Base-by-base conservation (phyloP, 2,888 invertebrate species). In the Drosophila nigricruria region DNA sequence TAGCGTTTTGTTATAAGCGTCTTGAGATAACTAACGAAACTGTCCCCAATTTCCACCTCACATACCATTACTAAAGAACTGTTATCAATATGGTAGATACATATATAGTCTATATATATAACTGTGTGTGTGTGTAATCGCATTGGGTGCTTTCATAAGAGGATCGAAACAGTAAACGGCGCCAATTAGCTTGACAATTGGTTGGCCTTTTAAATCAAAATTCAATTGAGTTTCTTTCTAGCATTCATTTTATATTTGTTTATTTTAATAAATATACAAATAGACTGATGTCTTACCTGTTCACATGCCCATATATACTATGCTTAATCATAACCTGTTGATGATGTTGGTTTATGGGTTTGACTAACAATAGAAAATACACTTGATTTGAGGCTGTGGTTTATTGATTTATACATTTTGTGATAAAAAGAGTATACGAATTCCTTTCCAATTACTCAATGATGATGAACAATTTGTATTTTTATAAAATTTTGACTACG, bases 151-250 rank as follows among this genome's bases (percentile, higher is more conserved):
- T 47, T 58, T 43, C 25, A 10, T 40, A 73, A 61, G 45, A 27
- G 49, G 49, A 43, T 62, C 54, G 36, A 27, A 67, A 10, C 14
- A 16, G 23, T 43, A 57, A 36, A 43, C 23, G 34, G 20, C 52
- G 45, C 38, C 68, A 68, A 69, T 58, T 58, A 53, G 34, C 36
- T 70, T 9, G 43, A 50, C 54, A 61, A 56, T 47, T 52, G 40
- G 34, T 49, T 40, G 36, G 49, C 34, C 20, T 49, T 36, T 16
- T 16, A 49, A 70, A 42, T 70, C 54, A 38, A 58, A 25, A 16
- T 40, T 27, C 14, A 69, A 60, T 69, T 42, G n/a, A 47, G 23
- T 69, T 47, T 59, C 27, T 32, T 34, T n/a, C 23, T 6, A 25
- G 9, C 18, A 43, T n/a, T n/a, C n/a, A n/a, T n/a, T n/a, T n/a